Percentiles rank a stretch among this genome's conserved stretches.
These are phyloP conservation scores for Cercopithecus diana DNA, from an alignment of 2,797 vertebrate genomes.

Conservation along the genomic window DNA sequence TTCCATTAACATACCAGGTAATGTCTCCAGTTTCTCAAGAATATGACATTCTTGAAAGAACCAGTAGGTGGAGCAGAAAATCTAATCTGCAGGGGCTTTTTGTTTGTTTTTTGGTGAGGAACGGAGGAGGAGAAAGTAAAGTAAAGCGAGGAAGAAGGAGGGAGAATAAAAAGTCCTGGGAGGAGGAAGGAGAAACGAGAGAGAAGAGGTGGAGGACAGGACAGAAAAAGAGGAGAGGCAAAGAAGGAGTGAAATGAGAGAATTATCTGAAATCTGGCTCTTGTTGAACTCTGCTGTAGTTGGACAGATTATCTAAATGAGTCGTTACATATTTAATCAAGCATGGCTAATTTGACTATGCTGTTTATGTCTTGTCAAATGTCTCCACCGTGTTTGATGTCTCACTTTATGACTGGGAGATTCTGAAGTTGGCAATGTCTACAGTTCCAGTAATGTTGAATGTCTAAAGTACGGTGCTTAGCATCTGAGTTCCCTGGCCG, in stretches of 20 bases:
- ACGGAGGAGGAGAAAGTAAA: neutral
- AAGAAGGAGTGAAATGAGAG: neutral
- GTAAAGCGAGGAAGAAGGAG: neutral
- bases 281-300: neutral
- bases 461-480: neutral
- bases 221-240: neutral
- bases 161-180: too few species aligned
- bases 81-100: neutral
- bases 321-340: neutral
- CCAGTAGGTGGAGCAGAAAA: conserved; percentile 63
- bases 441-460: neutral
- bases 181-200: neutral
- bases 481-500: neutral
- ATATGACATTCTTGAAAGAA: conserved; percentile 8
- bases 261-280: neutral
- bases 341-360: neutral
- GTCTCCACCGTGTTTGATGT: neutral
- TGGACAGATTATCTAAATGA: neutral
- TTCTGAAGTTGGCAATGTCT: neutral
- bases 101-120: neutral
- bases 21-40: neutral
- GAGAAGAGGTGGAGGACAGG: neutral
- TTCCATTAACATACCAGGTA: neutral
- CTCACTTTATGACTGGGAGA: neutral
- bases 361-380: neutral